Conservation (phyloP, 2,888 invertebrate genomes). For the Sphinx pinastri region DNA sequence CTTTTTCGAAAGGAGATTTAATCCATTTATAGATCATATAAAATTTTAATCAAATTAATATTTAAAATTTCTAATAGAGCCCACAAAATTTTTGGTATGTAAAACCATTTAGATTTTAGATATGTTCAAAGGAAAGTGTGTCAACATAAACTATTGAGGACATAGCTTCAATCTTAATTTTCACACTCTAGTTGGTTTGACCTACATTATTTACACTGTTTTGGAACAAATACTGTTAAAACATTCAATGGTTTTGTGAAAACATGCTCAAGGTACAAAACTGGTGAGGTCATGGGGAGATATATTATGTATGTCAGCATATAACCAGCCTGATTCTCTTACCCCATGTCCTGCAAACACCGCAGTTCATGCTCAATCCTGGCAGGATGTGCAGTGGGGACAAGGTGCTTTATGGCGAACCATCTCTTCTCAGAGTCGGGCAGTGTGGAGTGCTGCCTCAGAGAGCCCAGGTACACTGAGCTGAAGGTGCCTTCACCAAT, state of each 20-base stretch:
- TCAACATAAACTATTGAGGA: slow-evolving; percentile 8
- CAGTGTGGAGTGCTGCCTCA: slow-evolving; percentile 76
- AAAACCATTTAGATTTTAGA: not conserved
- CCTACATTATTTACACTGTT: not conserved
- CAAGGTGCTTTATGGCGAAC: slow-evolving; percentile 94
- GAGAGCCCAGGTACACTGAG: slow-evolving; percentile 90
- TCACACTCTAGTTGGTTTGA: slow-evolving; percentile 17
- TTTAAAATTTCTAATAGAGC: not conserved
- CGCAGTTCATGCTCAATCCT: slow-evolving; percentile 91
- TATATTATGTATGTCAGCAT: too few species aligned
- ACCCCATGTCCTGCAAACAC: slow-evolving; percentile 92
- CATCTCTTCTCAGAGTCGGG: slow-evolving; percentile 77
- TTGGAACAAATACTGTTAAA: not conserved
- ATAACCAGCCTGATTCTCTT: slow-evolving; percentile 37
- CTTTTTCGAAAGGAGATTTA: too few species aligned
- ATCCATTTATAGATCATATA: too few species aligned
- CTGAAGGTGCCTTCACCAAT: slow-evolving; percentile 95
- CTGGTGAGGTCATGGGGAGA: too few species aligned
- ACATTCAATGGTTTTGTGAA: not conserved
- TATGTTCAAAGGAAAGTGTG: slow-evolving; percentile 11
- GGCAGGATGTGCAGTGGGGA: slow-evolving; percentile 93
- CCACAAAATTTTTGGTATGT: too few species aligned
- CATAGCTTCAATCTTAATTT: slow-evolving; percentile 14
- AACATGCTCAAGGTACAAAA: too few species aligned
- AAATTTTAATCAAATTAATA: not conserved